Conservation (phyloP, 2,797 vertebrate species). For the Lemur catta region DNA sequence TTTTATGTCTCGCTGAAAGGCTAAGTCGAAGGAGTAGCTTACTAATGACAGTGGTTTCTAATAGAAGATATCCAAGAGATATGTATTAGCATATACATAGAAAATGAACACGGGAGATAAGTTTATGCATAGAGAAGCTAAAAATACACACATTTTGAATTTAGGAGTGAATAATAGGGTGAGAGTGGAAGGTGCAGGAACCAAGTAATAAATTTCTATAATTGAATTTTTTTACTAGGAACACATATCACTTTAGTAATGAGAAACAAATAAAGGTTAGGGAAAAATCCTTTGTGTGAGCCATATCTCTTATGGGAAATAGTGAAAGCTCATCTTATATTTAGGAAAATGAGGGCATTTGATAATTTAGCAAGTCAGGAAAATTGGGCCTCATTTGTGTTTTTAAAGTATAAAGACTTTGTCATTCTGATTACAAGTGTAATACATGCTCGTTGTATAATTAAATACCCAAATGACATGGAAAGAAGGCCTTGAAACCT, state of each 20-base stretch:
- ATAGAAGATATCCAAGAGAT: background rate
- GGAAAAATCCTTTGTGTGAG: background rate
- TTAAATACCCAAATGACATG: background rate
- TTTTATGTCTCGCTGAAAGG: background rate
- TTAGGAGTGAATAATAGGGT: background rate
- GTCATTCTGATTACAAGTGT: background rate
- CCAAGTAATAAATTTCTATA: background rate
- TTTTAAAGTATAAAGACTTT: constrained; percentile 41
- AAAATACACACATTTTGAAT: background rate
- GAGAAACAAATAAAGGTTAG: constrained; percentile 20
- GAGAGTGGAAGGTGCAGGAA: background rate
- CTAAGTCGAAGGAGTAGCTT: background rate
- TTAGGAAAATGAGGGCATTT: background rate
- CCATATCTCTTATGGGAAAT: background rate
- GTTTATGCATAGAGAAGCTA: background rate
- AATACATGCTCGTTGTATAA: background rate
- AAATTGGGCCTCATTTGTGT: background rate
- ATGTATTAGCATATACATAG: background rate
- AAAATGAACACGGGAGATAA: background rate
- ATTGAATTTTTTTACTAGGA: constrained; percentile 27
- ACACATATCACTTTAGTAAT: background rate
- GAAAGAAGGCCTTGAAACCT: background rate
- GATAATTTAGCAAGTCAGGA: background rate
- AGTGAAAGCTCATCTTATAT: background rate
- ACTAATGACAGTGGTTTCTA: background rate